Percentiles rank a stretch among this genome's conserved stretches.
These are phyloP conservation scores for Sepiola atlantica DNA, from an alignment of 2,888 invertebrate genomes.

Conservation along the genomic window DNA sequence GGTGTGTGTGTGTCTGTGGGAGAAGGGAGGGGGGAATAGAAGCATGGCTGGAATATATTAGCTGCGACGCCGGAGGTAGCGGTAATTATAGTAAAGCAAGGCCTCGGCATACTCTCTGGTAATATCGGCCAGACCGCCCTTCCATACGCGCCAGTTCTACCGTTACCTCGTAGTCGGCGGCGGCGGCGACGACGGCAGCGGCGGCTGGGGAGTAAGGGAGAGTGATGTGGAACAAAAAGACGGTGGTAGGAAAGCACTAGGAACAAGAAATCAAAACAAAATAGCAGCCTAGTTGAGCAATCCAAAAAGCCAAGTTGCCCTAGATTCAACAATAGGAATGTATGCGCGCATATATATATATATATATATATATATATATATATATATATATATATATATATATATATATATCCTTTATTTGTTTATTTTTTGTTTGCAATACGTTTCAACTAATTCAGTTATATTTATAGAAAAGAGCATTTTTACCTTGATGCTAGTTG, in stretches of 20 bases:
- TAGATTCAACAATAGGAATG: neutral
- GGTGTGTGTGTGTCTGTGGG: no score
- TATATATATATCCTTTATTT: neutral
- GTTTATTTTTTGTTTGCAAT: no score
- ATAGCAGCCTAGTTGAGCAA: neutral
- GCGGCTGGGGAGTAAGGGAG: no score
- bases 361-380: conserved; percentile 2
- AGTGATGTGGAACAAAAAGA: neutral
- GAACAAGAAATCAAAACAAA: neutral
- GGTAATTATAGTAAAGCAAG: neutral
- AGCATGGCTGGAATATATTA: neutral
- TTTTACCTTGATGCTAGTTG: no score
- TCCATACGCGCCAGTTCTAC: neutral
- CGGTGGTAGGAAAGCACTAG: neutral
- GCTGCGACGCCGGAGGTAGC: neutral
- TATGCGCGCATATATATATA: neutral
- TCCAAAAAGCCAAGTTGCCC: neutral
- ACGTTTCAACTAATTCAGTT: no score
- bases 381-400: neutral
- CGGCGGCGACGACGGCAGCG: no score
- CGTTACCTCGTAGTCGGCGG: neutral
- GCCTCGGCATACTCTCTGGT: neutral
- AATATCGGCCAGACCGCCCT: neutral
- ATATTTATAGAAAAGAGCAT: no score
- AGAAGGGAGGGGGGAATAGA: neutral